Base-by-base conservation (phyloP, 2,113 vertebrate species). In the Bufo bufo region DNA sequence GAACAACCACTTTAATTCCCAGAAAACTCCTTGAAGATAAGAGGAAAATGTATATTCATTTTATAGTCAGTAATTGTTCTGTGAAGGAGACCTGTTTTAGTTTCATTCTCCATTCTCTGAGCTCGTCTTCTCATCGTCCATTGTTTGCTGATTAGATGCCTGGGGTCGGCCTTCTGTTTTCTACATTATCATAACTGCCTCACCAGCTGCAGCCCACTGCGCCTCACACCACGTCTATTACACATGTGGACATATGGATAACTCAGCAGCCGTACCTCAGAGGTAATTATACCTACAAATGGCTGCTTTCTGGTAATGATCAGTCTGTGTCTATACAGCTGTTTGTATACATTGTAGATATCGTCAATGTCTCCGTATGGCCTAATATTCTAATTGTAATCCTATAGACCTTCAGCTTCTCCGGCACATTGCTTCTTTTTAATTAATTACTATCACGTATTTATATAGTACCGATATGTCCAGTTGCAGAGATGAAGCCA, bases 211-310 rank as follows among this genome's bases (percentile, higher is more conserved):
- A 71, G 23, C 49, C 14, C 23, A n/a, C 82, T 23, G 82, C 45
- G 82, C 49, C 47, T n/a, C 6, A 23, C 63, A 45, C 52, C 14
- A 58, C 43, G 59, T 33, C 61, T 85, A 23, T 74, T 85, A 74
- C 83, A 59, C 23, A 23, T 85, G 47, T 74, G 83, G 52, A 45
- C 69, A 74, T 74, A 85, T 74, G 69, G 83, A 66, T 47, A 19
- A 77, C 20, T 49, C 56, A 75, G 56, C 69, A 61, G 75, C 54
- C 45, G 69, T 47, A 43, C n/a, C 56, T 75, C 84, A 49, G 84
- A n/a, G 84, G 72, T 77, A n/a, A 77, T 85, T 77, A 43, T 75
- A 75, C 72, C 11, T 74, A 13, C 17, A 77, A 85, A 77, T 23
- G 49, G 52, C 54, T n/a, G 59, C 33, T 85, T 58, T 49, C 0